Evolutionary conservation across 2,888 invertebrate species (phyloP), one percentile per base, ranked within the genome.

Genomic region (Xylota sylvarum): DNA sequence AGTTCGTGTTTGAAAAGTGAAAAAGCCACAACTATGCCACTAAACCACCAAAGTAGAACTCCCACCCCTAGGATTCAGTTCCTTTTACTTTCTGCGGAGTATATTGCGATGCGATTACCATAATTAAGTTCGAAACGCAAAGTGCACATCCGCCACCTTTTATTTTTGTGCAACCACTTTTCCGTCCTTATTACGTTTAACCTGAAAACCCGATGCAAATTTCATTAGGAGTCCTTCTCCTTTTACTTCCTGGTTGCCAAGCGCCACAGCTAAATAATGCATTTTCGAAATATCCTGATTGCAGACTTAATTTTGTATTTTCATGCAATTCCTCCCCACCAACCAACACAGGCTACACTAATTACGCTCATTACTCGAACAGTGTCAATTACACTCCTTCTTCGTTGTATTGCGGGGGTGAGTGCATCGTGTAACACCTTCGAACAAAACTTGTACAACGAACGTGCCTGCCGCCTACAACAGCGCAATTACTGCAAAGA

Each of bases 341-440:
- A n/a, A 5, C 19, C 12, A 12, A 27, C 37, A 55, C 37, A 43
- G 27, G 27, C 27, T 55, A 50, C 37, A 48, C 43, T 70, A 60
- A 70, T 78, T 78, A 70, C 55, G 46, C 78, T 70, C 78, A 78
- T 78, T 78, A 78, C 69, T 56, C 32, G 62, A 78, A 78, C 43
- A 52, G 78, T 78, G 67, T 77, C 78, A 78, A 78, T 70, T 78
- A 70, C 60, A 10, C 12, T n/a, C n/a, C n/a, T 32, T 35, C 32
- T 17, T 27, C 40, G 19, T 58, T 27, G 30, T 12, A 48, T 17
- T 46, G 23, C 50, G 14, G 32, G 43, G 35, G 19, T 19, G 17
- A 32, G 32, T 40, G 32, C 17, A 62, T 62, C 48, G 50, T 37
- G 50, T 73, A 55, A 43, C 64, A 74, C 43, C 32, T 64, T 43